Base-by-base conservation (phyloP, 1,140 invertebrate species). In the Amyelois transitella region DNA sequence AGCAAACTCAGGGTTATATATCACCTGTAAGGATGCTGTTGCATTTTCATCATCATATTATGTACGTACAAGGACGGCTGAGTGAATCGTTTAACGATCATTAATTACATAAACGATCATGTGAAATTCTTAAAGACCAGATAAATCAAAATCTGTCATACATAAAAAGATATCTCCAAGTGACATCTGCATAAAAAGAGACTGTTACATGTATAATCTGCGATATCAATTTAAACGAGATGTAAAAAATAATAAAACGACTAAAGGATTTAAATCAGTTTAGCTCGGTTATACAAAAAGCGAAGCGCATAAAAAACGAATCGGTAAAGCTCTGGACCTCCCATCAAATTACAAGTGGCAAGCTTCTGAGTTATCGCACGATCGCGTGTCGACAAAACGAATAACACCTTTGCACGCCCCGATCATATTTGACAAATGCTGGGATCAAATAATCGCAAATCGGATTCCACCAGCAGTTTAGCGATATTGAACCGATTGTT, bases 341-440 rank as follows among this genome's bases (percentile, higher is more conserved):
- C 67, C 65, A 72, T 68, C 62, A 69, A 70, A 75, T 72, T 64
- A 66, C 67, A 72, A 70, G 72, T 70, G 65, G 67, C 70, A 65
- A 66, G 57, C 65, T 55, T 53, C 44, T 53, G 60, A 66, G 48
- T 65, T 65, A 71, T 75, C 67, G 62, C 58, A 54, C 55, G 62
- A 73, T 76, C 70, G 70, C 64, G 65, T 76, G 70, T 73, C 66
- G 66, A 71, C 70, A 69, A 76, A 73, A 71, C 68, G 66, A 76
- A 70, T 60, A 75, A 71, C 68, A 76, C 62, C 61, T 62, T 69
- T 63, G 63, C 60, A 63, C 55, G 57, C 65, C 63, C 70, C 67
- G 58, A 69, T 75, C 69, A 72, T 73, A 71, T 73, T 73, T 75
- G 65, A 75, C 67, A 73, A 73, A 75, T 72, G 69, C 62, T 20